phyloP scores from a whole-genome alignment of 2,888 invertebrate species.

The Chrysolina americana region DNA sequence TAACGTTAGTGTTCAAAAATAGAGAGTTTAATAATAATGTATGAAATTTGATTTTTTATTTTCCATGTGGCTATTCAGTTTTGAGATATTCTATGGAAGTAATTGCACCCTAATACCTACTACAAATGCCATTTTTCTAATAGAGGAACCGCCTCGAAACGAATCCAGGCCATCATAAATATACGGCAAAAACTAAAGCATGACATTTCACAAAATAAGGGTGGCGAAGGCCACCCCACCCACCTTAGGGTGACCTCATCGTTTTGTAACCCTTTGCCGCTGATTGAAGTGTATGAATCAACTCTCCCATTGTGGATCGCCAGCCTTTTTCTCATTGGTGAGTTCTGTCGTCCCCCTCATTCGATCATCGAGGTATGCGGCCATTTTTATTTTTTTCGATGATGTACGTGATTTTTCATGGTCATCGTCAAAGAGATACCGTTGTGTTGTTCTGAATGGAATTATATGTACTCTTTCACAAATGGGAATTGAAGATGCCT shows the following conservation, averaged over 20 bases:
- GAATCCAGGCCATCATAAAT: neutral
- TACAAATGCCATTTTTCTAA: neutral
- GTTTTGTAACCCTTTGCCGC: conserved; percentile 62
- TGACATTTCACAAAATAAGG: conserved; percentile 37
- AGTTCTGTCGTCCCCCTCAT: conserved; percentile 52
- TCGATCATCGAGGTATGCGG: conserved; percentile 53
- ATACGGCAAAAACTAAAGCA: neutral
- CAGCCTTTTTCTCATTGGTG: conserved; percentile 61
- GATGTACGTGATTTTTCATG: neutral
- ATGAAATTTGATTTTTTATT: no score
- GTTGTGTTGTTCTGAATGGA: neutral
- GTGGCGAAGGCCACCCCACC: conserved; percentile 50
- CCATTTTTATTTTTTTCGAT: conserved; percentile 54
- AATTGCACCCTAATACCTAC: neutral
- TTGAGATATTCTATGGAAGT: no score
- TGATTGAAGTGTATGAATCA: conserved; percentile 66
- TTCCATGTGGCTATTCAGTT: no score
- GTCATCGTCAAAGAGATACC: neutral
- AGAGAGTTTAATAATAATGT: no score
- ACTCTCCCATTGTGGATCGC: conserved; percentile 57
- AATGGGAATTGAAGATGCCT: no score
- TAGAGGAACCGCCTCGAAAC: neutral
- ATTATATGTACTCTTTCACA: neutral
- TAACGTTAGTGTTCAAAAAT: no score
- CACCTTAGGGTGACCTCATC: conserved; percentile 65